Evolutionary conservation across 2,888 invertebrate genomes (phyloP).

Genomic region (Liposcelis brunnea): DNA sequence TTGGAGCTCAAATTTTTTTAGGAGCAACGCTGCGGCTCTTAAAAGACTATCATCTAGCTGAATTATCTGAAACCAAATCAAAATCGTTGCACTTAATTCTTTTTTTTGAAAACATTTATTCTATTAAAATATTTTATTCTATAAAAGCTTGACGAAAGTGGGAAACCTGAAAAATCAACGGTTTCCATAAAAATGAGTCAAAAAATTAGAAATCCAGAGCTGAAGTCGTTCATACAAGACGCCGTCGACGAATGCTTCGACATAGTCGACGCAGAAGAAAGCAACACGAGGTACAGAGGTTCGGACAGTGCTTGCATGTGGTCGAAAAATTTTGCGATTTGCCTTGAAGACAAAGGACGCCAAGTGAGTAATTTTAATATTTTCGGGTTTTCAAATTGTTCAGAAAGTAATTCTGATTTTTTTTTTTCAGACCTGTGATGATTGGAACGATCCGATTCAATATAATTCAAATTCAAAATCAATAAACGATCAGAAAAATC

Average conservation of each 20-base stretch:
- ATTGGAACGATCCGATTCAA: slow-evolving; percentile 4
- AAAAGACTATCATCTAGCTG: too few relatives aligned
- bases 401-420: not conserved
- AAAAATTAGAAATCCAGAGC: slow-evolving; percentile 18
- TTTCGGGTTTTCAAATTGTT: too few relatives aligned
- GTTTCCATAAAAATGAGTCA: slow-evolving; percentile 18
- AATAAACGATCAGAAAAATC: too few relatives aligned
- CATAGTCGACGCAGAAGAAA: not conserved
- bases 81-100: too few relatives aligned
- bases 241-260: slow-evolving; percentile 21
- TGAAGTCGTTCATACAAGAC: slow-evolving; percentile 20
- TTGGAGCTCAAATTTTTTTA: not conserved
- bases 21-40: too few relatives aligned
- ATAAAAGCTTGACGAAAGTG: slow-evolving; percentile 18
- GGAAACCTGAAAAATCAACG: slow-evolving; percentile 17
- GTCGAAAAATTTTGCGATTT: not conserved
- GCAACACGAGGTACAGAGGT: not conserved
- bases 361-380: too few relatives aligned
- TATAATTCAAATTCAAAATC: too few relatives aligned
- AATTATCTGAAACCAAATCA: too few relatives aligned
- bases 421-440: slow-evolving; percentile 5
- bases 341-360: slow-evolving; percentile 1
- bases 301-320: not conserved
- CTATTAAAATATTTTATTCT: slow-evolving; percentile 8
- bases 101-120: too few relatives aligned